These are phyloP conservation scores for Lepidocyrtinus sp. DNA, from an alignment of 2,888 invertebrate genomes.

Conservation along the genomic window DNA sequence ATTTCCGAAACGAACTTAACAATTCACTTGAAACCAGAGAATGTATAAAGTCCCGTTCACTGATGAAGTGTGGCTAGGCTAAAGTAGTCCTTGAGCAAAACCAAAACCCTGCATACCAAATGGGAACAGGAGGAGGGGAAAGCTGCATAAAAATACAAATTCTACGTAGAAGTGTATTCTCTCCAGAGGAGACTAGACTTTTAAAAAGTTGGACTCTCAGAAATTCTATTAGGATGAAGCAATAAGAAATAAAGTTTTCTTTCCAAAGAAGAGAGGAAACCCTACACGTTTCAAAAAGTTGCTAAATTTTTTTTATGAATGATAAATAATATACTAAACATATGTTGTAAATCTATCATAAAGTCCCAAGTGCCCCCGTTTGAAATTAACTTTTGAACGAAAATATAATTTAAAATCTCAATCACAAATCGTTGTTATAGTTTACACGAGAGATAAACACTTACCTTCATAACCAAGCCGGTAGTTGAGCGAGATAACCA, in stretches of 20 bases:
- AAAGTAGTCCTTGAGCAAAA: background rate
- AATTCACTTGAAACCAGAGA: background rate
- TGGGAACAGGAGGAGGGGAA: background rate
- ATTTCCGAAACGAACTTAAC: slow-evolving; percentile 15
- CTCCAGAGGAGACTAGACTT: background rate
- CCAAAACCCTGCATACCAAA: background rate
- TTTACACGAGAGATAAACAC: background rate
- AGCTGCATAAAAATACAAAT: background rate
- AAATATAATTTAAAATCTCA: background rate
- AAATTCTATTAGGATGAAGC: background rate
- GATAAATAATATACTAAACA: background rate
- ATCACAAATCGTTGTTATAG: background rate
- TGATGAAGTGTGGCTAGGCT: background rate
- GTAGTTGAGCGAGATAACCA: slow-evolving; percentile 89
- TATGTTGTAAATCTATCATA: background rate
- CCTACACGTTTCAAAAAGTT: background rate
- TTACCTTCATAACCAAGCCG: slow-evolving; percentile 86
- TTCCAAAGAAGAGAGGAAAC: background rate
- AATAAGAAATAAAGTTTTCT: background rate
- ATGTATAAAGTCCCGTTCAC: background rate
- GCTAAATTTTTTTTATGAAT: background rate
- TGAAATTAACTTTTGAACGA: no score
- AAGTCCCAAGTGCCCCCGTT: background rate
- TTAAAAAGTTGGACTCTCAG: background rate
- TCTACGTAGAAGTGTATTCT: background rate